Conservation (phyloP, 2,888 invertebrate species). For the Proisotoma minuta region DNA sequence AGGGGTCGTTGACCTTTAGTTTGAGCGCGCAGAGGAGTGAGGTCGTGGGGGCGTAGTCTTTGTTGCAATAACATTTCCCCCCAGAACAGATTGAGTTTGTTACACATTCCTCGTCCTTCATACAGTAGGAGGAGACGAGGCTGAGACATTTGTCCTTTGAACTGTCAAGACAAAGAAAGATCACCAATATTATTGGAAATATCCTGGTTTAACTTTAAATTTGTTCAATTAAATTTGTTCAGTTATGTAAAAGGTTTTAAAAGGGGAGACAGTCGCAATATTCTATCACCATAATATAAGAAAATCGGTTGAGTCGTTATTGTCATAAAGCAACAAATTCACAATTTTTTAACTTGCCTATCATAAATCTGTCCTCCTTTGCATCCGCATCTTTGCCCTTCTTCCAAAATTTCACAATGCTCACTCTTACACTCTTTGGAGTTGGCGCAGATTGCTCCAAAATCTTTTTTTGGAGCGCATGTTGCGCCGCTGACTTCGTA, state of each 20-base stretch:
- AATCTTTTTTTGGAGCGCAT: slow-evolving; percentile 33
- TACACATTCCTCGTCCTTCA: slow-evolving; percentile 36
- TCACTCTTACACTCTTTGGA: slow-evolving; percentile 34
- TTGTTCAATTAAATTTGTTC: background rate
- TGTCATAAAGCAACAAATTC: no score
- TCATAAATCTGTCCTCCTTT: slow-evolving; percentile 37
- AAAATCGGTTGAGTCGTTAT: no score
- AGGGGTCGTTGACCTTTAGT: slow-evolving; percentile 27
- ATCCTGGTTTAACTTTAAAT: background rate
- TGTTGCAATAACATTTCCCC: slow-evolving; percentile 26
- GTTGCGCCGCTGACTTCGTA: slow-evolving; percentile 28
- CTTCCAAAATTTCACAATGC: slow-evolving; percentile 23
- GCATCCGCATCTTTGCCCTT: slow-evolving; percentile 30
- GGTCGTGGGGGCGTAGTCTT: slow-evolving; percentile 21
- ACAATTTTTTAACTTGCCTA: slow-evolving; percentile 12
- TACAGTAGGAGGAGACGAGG: slow-evolving; percentile 29
- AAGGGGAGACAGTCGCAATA: no score
- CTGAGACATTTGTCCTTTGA: slow-evolving; percentile 28
- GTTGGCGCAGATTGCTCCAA: slow-evolving; percentile 26
- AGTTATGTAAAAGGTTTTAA: background rate
- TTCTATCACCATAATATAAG: no score
- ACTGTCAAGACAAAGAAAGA: background rate
- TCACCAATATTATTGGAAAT: background rate
- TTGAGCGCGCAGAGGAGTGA: slow-evolving; percentile 27
- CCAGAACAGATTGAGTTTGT: slow-evolving; percentile 30